Conservation (phyloP, 2,797 vertebrate genomes). For the Potorous gilbertii region DNA sequence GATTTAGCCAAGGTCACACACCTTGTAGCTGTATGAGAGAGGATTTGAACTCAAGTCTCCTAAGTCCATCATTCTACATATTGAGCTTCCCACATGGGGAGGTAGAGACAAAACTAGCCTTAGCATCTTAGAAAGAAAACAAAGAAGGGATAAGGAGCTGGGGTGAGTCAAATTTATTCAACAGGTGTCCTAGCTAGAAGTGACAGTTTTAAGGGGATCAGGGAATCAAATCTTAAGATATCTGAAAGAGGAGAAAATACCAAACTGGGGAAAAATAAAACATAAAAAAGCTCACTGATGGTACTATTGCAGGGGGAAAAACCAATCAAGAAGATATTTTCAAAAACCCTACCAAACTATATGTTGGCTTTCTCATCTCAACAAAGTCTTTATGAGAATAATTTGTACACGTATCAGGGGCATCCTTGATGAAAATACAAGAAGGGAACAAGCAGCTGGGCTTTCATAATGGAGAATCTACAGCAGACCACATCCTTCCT, state of each 20-base stretch:
- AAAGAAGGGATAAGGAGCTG: not conserved
- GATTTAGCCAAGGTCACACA: not conserved
- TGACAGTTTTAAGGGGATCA: not conserved
- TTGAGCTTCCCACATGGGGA: not conserved
- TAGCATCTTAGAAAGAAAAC: not conserved
- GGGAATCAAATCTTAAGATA: not conserved
- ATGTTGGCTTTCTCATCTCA: not conserved
- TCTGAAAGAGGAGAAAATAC: not conserved
- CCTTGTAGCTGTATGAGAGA: not conserved
- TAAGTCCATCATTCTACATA: not conserved
- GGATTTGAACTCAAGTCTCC: not conserved
- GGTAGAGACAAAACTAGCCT: not conserved
- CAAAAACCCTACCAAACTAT: not conserved
- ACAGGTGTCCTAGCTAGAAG: not conserved
- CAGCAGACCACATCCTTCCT: not conserved
- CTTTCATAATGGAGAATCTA: not conserved
- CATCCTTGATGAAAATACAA: not conserved
- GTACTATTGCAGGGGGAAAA: not conserved
- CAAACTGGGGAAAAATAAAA: not conserved
- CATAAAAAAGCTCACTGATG: not conserved
- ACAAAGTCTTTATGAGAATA: not conserved
- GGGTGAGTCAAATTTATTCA: not conserved
- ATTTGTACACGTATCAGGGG: not conserved
- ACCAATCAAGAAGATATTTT: not conserved
- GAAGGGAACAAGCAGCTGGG: not conserved